Percentiles rank a stretch among this genome's conserved stretches.
Conservation (phyloP, 2,113 vertebrate genomes). For the Leptobrachium leishanense region DNA sequence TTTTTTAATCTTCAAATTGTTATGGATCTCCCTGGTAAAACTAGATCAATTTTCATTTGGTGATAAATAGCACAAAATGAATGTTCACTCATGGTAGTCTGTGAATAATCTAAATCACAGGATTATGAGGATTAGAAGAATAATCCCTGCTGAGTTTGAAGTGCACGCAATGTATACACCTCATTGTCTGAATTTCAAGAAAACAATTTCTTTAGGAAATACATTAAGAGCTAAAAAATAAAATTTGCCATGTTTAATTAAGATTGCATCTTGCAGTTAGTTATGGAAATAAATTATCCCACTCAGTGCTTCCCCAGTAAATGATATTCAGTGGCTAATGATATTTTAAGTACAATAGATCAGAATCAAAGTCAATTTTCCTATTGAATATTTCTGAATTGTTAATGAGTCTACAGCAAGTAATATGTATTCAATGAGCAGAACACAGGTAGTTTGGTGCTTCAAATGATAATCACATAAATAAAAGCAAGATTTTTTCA, state of each 20-base stretch:
- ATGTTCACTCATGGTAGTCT: too few relatives aligned
- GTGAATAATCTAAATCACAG: too few relatives aligned
- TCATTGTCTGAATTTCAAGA: too few relatives aligned
- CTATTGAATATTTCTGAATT: slow-evolving; percentile 18
- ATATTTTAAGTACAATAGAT: slow-evolving; percentile 2
- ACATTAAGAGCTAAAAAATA: neutral
- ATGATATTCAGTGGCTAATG: neutral
- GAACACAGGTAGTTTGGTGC: neutral
- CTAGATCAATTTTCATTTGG: too few relatives aligned
- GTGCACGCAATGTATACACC: too few relatives aligned
- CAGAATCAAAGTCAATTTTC: neutral
- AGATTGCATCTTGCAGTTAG: slow-evolving; percentile 27
- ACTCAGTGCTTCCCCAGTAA: neutral
- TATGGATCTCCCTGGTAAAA: too few relatives aligned
- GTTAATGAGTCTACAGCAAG: neutral
- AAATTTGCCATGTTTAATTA: slow-evolving; percentile 27
- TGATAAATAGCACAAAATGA: too few relatives aligned
- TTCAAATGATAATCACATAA: neutral
- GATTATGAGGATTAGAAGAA: too few relatives aligned
- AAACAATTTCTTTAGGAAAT: too few relatives aligned
- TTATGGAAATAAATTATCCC: slow-evolving; percentile 12
- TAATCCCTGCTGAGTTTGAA: too few relatives aligned
- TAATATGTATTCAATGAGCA: slow-evolving; percentile 4
- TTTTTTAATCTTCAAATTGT: too few relatives aligned
- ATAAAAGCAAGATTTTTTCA: neutral